These are phyloP conservation scores for Calliphora vicina DNA, from an alignment of 1,140 invertebrate species.

Conservation along the genomic window DNA sequence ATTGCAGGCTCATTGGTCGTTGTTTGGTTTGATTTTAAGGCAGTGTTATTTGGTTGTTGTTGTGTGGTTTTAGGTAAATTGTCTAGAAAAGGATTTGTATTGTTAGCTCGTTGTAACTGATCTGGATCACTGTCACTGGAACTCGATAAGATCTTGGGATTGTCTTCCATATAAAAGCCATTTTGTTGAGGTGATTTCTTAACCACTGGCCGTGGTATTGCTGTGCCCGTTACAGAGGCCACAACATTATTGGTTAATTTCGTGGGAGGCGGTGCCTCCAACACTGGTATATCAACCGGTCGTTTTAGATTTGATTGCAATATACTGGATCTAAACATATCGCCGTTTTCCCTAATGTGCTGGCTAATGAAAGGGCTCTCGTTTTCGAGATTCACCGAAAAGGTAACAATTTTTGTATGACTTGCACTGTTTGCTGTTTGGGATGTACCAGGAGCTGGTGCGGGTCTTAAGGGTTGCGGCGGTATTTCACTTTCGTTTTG, in stretches of 20 bases:
- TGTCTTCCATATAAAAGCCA: constrained; percentile 24
- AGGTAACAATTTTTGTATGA: constrained; percentile 55
- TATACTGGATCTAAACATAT: constrained; percentile 40
- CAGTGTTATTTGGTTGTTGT: constrained; percentile 6
- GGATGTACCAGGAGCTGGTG: constrained; percentile 50
- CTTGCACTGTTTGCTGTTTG: constrained; percentile 42
- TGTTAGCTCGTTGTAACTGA: constrained; percentile 30
- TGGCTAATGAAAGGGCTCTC: constrained; percentile 18
- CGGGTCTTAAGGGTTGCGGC: constrained; percentile 63
- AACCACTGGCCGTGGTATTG: constrained; percentile 54
- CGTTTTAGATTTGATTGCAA: constrained; percentile 24
- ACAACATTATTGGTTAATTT: constrained; percentile 49
- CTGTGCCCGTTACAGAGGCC: constrained; percentile 45
- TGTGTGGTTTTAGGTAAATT: constrained; percentile 33
- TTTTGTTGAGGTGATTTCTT: constrained; percentile 42
- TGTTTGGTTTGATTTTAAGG: constrained; percentile 12
- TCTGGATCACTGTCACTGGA: not conserved
- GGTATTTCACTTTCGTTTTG: constrained; percentile 60
- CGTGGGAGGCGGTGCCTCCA: constrained; percentile 61
- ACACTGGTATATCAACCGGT: constrained; percentile 46
- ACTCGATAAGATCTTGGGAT: not conserved
- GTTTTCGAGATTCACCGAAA: constrained; percentile 48
- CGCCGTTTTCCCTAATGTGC: constrained; percentile 11
- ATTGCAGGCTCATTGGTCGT: constrained; percentile 8
- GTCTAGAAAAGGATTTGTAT: constrained; percentile 56